Percentiles rank a stretch among this genome's conserved stretches.
These are phyloP conservation scores for Hozukius guyotensis DNA, from an alignment of 2,797 vertebrate species.

Conservation along the genomic window DNA sequence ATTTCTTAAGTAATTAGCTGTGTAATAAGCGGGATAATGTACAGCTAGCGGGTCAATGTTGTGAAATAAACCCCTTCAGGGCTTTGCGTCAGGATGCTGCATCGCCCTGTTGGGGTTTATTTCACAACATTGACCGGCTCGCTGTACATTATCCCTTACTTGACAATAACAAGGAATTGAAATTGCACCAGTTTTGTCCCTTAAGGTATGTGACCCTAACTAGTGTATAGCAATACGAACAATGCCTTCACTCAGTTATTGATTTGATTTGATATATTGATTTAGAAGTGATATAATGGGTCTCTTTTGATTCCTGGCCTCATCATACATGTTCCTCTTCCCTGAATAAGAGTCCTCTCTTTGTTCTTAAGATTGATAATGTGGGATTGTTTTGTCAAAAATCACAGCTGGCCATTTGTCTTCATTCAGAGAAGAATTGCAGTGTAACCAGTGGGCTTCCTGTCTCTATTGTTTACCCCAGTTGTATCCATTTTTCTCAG, in stretches of 20 bases:
- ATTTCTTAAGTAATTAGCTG: too few species aligned
- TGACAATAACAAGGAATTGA: not conserved
- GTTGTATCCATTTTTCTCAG: slow-evolving; percentile 26
- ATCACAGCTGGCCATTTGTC: slow-evolving; percentile 51
- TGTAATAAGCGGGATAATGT: too few species aligned
- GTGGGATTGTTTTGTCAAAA: slow-evolving; percentile 47
- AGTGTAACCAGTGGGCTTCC: not conserved
- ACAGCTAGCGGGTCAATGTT: too few species aligned
- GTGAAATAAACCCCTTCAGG: too few species aligned
- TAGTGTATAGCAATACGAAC: not conserved
- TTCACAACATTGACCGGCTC: too few species aligned
- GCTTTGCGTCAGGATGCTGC: too few species aligned
- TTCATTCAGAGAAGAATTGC: slow-evolving; percentile 59
- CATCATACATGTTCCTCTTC: not conserved
- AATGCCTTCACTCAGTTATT: not conserved
- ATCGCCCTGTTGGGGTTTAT: too few species aligned
- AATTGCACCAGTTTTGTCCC: not conserved
- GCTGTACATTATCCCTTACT: too few species aligned
- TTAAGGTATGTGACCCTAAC: not conserved
- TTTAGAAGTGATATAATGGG: not conserved
- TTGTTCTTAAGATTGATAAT: slow-evolving; percentile 39
- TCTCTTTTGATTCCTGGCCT: not conserved
- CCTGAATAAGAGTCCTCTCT: slow-evolving; percentile 19
- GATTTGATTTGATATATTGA: slow-evolving; percentile 12
- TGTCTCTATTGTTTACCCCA: slow-evolving; percentile 42